Base-by-base conservation (phyloP, 2,113 vertebrate species). In the Psittacula cyanocephala region DNA sequence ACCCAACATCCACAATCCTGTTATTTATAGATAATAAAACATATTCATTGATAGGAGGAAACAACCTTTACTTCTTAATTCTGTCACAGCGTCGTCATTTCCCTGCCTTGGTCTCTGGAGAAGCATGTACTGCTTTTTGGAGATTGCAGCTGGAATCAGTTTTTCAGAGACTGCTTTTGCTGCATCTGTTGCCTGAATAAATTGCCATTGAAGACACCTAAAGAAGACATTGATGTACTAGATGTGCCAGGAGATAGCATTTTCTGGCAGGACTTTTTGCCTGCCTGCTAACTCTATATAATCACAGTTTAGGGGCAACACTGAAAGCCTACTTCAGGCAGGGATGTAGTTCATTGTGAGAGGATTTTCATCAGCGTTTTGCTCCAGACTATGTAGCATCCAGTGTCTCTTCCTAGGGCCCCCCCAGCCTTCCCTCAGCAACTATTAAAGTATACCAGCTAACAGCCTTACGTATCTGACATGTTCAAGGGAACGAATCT, bases 131-230 rank as follows among this genome's bases (percentile, higher is more conserved):
- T 76, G 50, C 31, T 86, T 93, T 95, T 90, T 63, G 46, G 64
- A 91, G 75, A 70, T 82, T 55, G n/a, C 29, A 93, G 55, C 47
- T 89, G 65, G 70, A 76, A 81, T 50, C 28, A 28, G 43, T 59
- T 44, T 85, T 93, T 91, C 70, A 65, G 62, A 77, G 79, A 25
- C 9, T 92, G 49, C 19, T 1, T 11, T 70, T 77, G 62, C 43
- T 74, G 65, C 35, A 90, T 78, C 80, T 91, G 71, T 86, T 95
- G 81, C 57, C 70, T 90, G 80, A 95, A 89, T 74, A 94, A 94
- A 92, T 87, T 72, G 55, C 59, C 46, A 18, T 3, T 62, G 78
- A 93, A 86, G 95, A 17, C 17, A 29, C 84, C 41, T 53, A 83
- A 59, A 91, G 86, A 94, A 82, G 76, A 80, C 23, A 52, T n/a